A percentile compares a stretch with the other conserved stretches of the same genome.
phyloP scores from a whole-genome alignment of 2,888 invertebrate species.

The Sialis lutaria region DNA sequence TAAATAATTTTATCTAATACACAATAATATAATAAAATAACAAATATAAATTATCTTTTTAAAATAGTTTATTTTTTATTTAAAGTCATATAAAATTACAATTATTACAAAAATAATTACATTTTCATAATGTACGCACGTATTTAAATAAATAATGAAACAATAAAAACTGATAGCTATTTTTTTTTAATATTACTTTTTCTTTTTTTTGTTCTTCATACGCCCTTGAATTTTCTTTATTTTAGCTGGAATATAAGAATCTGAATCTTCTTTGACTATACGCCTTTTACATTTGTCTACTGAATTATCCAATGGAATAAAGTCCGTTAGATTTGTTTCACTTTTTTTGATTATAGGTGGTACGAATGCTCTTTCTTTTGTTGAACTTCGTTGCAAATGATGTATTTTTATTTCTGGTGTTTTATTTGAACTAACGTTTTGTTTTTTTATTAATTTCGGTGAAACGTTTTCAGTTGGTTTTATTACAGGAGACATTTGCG shows the following conservation, averaged over 20 bases:
- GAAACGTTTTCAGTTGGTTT: neutral
- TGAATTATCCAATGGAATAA: neutral
- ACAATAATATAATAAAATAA: constrained; percentile 3
- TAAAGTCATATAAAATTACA: neutral
- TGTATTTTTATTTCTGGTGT: neutral
- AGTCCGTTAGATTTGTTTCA: neutral
- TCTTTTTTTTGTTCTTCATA: neutral
- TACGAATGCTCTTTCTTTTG: neutral
- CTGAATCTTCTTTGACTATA: neutral
- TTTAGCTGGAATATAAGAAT: neutral
- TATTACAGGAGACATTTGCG: neutral
- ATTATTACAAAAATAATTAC: neutral
- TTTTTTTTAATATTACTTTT: neutral
- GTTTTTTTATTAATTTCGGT: neutral
- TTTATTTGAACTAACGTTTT: neutral
- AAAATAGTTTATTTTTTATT: neutral
- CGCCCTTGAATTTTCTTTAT: neutral
- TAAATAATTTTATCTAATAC: no score
- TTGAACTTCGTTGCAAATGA: neutral
- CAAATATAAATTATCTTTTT: constrained; percentile 1
- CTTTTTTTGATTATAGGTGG: neutral
- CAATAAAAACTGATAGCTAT: neutral
- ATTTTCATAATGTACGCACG: neutral
- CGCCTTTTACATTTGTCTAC: neutral
- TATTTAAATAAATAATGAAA: neutral